These are phyloP conservation scores for Acropternis orthonyx DNA, from an alignment of 2,797 vertebrate species.

Conservation along the genomic window DNA sequence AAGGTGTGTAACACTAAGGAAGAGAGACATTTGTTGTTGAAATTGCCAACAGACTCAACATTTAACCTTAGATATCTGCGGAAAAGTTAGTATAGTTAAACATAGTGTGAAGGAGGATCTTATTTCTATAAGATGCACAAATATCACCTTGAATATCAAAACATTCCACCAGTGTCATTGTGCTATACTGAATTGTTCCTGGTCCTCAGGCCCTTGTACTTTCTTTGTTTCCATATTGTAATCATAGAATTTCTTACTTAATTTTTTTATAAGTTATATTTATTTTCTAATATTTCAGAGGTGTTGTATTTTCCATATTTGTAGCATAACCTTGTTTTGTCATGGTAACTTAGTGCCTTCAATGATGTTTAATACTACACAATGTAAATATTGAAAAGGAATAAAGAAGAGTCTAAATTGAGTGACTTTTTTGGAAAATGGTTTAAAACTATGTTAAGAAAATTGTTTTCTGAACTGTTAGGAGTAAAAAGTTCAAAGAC, in stretches of 20 bases:
- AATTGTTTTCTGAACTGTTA: background rate
- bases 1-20: accelerated
- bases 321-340: background rate
- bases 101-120: background rate
- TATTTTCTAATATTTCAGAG: slow-evolving; percentile 53
- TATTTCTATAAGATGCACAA: background rate
- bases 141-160: background rate
- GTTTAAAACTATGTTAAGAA: background rate
- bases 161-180: background rate
- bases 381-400: background rate
- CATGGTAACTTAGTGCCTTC: background rate
- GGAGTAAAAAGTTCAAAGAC: background rate
- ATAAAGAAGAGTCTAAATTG: background rate
- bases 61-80: background rate
- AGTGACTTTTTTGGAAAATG: background rate
- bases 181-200: background rate
- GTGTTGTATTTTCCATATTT: background rate
- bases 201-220: background rate
- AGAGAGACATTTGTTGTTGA: background rate
- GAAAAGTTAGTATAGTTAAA: background rate
- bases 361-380: background rate
- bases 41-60: background rate
- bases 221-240: slow-evolving; percentile 62
- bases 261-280: background rate
- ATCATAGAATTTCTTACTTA: background rate